Evolutionary conservation across 2,113 vertebrate species (phyloP).

Genomic region (Seriola rivoliana): DNA sequence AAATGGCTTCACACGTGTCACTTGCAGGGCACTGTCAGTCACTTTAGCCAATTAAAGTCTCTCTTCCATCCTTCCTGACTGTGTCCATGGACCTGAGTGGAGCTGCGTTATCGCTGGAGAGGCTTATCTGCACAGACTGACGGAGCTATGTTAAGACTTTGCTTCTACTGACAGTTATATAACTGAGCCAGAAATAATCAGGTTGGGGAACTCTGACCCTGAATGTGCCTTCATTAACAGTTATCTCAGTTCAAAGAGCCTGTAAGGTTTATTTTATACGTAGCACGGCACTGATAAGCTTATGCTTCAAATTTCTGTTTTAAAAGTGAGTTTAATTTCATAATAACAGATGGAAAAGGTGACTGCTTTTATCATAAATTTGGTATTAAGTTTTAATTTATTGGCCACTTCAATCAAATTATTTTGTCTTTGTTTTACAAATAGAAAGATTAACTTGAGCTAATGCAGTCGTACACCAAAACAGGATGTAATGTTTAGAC

Average conservation of each 20-base stretch:
- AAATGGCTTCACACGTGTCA: conserved; percentile 6
- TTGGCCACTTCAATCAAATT: neutral
- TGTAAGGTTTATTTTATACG: conserved; percentile 3
- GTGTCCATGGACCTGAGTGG: conserved; percentile 23
- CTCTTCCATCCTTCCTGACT: conserved; percentile 35
- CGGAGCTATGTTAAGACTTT: conserved; percentile 53
- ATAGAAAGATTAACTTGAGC: neutral
- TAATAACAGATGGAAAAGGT: neutral
- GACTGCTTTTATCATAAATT: neutral
- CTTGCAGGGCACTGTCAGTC: neutral
- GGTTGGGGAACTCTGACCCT: conserved; percentile 51
- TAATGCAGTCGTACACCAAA: neutral
- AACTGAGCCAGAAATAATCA: conserved; percentile 64
- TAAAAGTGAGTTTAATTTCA: conserved; percentile 4
- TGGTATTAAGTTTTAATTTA: too few species aligned
- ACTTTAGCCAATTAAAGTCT: conserved; percentile 54
- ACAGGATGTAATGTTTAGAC: neutral
- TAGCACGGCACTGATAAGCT: neutral
- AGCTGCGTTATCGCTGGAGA: conserved; percentile 40
- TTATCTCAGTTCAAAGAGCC: conserved; percentile 36
- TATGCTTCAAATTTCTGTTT: conserved; percentile 8
- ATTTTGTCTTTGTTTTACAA: neutral
- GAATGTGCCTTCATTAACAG: conserved; percentile 48
- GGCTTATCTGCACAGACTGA: conserved; percentile 62
- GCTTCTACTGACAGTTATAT: conserved; percentile 57